Conservation (phyloP, 1,140 invertebrate species). For the Lasaia peninsularis region DNA sequence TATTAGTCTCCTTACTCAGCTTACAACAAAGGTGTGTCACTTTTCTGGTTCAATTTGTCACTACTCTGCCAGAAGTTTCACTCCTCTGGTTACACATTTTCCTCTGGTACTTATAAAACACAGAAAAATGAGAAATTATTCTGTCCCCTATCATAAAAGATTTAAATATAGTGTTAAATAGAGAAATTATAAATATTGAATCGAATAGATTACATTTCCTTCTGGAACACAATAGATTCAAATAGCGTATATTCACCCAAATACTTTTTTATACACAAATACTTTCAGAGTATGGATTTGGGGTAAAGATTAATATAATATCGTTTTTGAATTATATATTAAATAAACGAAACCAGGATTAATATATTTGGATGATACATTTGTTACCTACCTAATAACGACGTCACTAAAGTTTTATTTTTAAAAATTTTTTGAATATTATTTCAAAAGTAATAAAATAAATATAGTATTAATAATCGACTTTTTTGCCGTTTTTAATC, state of each 20-base stretch:
- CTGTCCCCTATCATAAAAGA: neutral
- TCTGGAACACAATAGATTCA: neutral
- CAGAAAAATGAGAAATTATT: neutral
- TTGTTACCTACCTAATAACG: too few species aligned
- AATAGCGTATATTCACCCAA: neutral
- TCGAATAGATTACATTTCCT: neutral
- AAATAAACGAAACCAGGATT: too few species aligned
- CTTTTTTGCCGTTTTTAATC: too few species aligned
- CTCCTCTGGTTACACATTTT: conserved; percentile 27
- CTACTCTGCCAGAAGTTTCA: conserved; percentile 26
- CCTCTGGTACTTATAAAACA: conserved; percentile 24
- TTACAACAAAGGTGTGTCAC: conserved; percentile 26
- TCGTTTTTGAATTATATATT: too few species aligned
- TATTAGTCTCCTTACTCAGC: conserved; percentile 22
- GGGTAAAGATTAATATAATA: too few species aligned
- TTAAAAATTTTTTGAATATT: too few species aligned
- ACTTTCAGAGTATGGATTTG: too few species aligned
- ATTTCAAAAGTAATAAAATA: too few species aligned
- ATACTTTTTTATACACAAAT: too few species aligned
- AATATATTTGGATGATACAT: too few species aligned
- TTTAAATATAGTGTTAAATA: neutral
- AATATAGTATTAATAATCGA: too few species aligned
- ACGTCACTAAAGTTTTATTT: too few species aligned
- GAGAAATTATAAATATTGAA: neutral
- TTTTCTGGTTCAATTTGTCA: conserved; percentile 24